Evolutionary conservation across 1,140 invertebrate genomes (phyloP).

Genomic region (Aricia agestis): DNA sequence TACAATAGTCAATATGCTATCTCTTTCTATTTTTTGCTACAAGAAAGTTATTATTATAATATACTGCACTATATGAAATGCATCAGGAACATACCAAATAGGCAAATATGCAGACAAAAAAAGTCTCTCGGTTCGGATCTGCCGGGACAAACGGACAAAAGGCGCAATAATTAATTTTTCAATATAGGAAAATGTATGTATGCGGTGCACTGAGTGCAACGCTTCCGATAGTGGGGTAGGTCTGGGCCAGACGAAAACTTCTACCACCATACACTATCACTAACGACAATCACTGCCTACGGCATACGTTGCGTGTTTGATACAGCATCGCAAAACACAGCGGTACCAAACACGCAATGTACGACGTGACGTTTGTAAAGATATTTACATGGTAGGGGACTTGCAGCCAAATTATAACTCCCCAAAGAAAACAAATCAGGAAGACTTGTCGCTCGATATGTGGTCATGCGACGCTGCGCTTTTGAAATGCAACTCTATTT

Average conservation of each 20-base stretch:
- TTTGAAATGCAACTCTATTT: conserved; percentile 15
- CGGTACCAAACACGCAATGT: conserved; percentile 30
- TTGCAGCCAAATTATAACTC: conserved; percentile 58
- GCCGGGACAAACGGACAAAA: too few relatives aligned
- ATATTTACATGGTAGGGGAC: conserved; percentile 20
- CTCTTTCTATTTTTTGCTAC: too few relatives aligned
- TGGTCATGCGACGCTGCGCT: conserved; percentile 16
- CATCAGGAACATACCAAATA: too few relatives aligned
- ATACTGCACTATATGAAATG: too few relatives aligned
- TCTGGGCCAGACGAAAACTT: conserved; percentile 45
- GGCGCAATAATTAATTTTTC: background rate
- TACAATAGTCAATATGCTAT: too few relatives aligned
- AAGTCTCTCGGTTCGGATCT: too few relatives aligned
- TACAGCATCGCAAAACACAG: background rate
- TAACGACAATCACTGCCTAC: conserved; percentile 11
- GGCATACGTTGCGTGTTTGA: conserved; percentile 35
- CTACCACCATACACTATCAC: conserved; percentile 31
- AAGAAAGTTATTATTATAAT: too few relatives aligned
- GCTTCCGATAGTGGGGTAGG: conserved; percentile 51
- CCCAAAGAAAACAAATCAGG: conserved; percentile 57
- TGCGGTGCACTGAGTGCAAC: conserved; percentile 36
- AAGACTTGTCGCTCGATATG: conserved; percentile 28
- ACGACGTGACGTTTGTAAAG: background rate
- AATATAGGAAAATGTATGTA: background rate
- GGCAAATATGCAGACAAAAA: too few relatives aligned